phyloP scores from a whole-genome alignment of 2,113 vertebrate species.

The Sclerurus mexicanus region DNA sequence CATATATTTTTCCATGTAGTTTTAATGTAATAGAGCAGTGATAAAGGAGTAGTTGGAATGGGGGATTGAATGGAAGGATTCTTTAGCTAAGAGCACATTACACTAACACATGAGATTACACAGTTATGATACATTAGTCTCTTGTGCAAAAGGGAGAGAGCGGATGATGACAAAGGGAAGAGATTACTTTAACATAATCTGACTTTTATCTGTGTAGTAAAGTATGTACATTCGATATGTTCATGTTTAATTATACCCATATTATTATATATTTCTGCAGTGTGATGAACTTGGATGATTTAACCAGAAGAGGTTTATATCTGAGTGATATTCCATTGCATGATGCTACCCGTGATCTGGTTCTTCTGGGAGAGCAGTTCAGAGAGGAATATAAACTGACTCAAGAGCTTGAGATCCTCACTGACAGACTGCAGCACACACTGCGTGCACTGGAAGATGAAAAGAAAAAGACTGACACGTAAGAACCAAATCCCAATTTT shows the following conservation, averaged over 20 bases:
- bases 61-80: background rate
- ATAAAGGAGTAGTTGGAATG: background rate
- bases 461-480: conserved; percentile 99
- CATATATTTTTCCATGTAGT: background rate
- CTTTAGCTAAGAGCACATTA: background rate
- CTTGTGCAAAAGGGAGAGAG: background rate
- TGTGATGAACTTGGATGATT: conserved; percentile 97
- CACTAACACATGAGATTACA: background rate
- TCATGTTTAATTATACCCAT: background rate
- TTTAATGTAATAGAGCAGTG: background rate
- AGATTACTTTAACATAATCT: background rate
- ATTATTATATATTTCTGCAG: conserved; percentile 57
- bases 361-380: conserved; percentile 96
- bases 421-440: conserved; percentile 95
- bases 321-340: conserved; percentile 97
- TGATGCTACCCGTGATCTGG: conserved; percentile 95
- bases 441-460: conserved; percentile 94
- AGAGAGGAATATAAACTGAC: conserved; percentile 98
- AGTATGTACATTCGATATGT: background rate
- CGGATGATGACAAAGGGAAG: background rate
- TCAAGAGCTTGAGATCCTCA: conserved; percentile 96
- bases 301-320: conserved; percentile 93
- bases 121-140: background rate
- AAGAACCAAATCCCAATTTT: conserved; percentile 30
- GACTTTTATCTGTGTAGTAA: background rate